Percentiles rank a stretch among this genome's conserved stretches.
phyloP scores from a whole-genome alignment of 2,797 vertebrate genomes.

The Selene dorsalis region DNA sequence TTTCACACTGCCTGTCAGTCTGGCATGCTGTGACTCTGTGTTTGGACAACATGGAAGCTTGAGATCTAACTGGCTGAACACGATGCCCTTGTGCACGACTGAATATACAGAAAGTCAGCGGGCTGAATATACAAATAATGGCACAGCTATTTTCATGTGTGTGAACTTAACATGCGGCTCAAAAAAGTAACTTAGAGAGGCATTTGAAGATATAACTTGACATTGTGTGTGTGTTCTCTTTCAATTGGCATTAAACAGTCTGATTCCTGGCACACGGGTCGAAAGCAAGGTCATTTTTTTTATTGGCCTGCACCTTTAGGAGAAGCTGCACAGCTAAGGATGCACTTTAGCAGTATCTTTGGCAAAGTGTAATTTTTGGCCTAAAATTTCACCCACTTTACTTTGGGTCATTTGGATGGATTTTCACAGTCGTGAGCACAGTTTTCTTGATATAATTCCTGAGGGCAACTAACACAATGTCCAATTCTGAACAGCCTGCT shows the following conservation, averaged over 20 bases:
- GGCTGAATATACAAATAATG: constrained; percentile 17
- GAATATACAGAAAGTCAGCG: constrained; percentile 26
- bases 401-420: constrained; percentile 1
- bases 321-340: constrained; percentile 18
- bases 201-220: neutral
- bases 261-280: constrained; percentile 22
- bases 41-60: constrained; percentile 65
- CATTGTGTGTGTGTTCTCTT: constrained; percentile 12
- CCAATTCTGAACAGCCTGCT: neutral
- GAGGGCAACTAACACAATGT: neutral
- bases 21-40: constrained; percentile 57
- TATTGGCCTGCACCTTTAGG: constrained; percentile 22
- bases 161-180: neutral
- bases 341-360: constrained; percentile 4
- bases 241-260: constrained; percentile 28
- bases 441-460: neutral
- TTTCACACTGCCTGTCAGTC: constrained; percentile 71
- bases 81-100: constrained; percentile 46
- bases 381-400: neutral
- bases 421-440: neutral
- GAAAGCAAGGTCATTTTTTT: constrained; percentile 25
- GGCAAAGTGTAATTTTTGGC: constrained; percentile 19
- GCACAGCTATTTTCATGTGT: constrained; percentile 2
- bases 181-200: neutral
- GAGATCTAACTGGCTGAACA: constrained; percentile 55